Evolutionary conservation across 2,797 vertebrate genomes (phyloP).

Genomic region (Pogoniulus pusillus): DNA sequence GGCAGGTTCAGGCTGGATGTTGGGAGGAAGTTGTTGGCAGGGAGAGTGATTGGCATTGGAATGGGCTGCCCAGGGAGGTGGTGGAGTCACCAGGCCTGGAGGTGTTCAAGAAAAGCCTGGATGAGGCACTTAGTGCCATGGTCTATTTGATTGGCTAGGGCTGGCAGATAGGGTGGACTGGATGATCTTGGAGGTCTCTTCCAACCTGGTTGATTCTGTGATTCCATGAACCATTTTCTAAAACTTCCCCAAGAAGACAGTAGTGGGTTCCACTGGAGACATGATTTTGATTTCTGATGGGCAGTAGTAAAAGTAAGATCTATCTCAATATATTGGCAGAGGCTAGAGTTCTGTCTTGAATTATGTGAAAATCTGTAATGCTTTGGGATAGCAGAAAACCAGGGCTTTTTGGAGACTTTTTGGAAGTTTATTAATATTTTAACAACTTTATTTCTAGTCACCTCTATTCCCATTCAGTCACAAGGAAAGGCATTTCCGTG

Average conservation of each 20-base stretch:
- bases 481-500: not conserved
- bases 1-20: too few relatives aligned
- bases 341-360: slow-evolving; percentile 8
- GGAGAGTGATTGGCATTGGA: too few relatives aligned
- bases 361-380: not conserved
- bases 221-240: slow-evolving; percentile 39
- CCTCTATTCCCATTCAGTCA: not conserved
- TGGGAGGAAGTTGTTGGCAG: too few relatives aligned
- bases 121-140: too few relatives aligned
- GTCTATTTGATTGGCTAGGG: too few relatives aligned
- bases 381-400: not conserved
- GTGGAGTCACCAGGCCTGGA: too few relatives aligned
- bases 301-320: slow-evolving; percentile 45
- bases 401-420: not conserved
- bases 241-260: slow-evolving; percentile 40
- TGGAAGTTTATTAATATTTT: slow-evolving; percentile 1
- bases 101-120: too few relatives aligned
- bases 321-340: slow-evolving; percentile 21
- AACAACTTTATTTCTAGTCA: slow-evolving; percentile 4
- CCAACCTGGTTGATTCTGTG: too few relatives aligned
- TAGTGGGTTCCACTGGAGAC: slow-evolving; percentile 22
- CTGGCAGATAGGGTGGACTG: too few relatives aligned
- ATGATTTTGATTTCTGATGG: slow-evolving; percentile 57
- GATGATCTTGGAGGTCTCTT: too few relatives aligned
- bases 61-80: too few relatives aligned